Evolutionary conservation across 2,888 invertebrate species (phyloP).

Genomic region (Lasioglossum oenotherae): DNA sequence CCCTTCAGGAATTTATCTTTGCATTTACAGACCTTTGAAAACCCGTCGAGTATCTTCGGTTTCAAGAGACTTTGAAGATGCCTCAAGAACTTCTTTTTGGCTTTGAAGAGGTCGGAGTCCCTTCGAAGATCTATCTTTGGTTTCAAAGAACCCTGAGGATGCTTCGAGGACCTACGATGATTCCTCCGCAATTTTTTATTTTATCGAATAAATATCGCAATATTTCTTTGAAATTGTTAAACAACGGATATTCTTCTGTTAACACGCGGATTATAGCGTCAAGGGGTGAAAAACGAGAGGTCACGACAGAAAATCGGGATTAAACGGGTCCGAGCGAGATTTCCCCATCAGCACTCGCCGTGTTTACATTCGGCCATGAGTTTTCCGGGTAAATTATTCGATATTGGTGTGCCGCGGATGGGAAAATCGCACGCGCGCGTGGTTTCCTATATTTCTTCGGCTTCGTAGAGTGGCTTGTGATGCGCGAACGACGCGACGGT

Average conservation of each 20-base stretch:
- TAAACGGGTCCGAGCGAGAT: conserved; percentile 1
- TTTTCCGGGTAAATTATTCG: neutral
- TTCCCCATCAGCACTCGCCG: neutral
- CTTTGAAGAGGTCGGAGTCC: no score
- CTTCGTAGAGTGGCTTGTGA: neutral
- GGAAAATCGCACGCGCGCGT: neutral
- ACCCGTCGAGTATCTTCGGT: neutral
- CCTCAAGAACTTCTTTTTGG: neutral
- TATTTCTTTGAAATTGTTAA: neutral
- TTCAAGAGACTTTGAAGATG: neutral
- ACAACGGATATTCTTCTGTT: neutral
- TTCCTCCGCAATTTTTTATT: neutral
- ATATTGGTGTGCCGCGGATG: neutral
- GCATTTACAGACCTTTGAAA: neutral
- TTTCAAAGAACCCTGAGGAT: neutral
- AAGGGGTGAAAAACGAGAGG: neutral
- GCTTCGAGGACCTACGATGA: neutral
- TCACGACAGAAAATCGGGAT: neutral
- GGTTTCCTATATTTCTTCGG: conserved; percentile 1
- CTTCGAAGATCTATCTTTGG: neutral
- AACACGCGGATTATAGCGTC: neutral
- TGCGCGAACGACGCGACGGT: neutral
- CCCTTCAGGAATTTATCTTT: neutral
- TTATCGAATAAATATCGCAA: neutral
- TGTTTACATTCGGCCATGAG: neutral